These are phyloP conservation scores for Urosaurus nigricauda DNA, from an alignment of 2,797 vertebrate species.

Conservation along the genomic window DNA sequence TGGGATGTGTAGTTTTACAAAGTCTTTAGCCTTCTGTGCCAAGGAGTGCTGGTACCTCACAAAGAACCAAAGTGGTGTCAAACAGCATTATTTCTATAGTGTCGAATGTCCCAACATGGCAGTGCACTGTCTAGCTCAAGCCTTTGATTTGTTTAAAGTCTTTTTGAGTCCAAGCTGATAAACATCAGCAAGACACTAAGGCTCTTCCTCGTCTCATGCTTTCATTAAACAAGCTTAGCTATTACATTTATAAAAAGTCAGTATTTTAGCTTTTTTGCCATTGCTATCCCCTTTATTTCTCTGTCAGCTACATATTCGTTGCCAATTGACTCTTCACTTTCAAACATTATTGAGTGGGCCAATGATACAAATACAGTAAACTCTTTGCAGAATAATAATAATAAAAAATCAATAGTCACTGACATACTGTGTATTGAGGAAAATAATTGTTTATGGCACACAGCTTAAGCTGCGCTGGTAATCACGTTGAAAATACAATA, in stretches of 20 bases:
- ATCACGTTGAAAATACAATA: slow-evolving; percentile 99
- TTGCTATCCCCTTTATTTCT: slow-evolving; percentile 43
- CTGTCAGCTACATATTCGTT: slow-evolving; percentile 51
- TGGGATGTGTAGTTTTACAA: too few relatives aligned
- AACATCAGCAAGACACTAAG: not conserved
- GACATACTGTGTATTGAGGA: slow-evolving; percentile 97
- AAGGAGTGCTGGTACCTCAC: too few relatives aligned
- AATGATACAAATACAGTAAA: slow-evolving; percentile 75
- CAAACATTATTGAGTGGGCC: slow-evolving; percentile 69
- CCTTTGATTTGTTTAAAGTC: not conserved
- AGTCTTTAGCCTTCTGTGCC: too few relatives aligned
- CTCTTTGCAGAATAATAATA: slow-evolving; percentile 83
- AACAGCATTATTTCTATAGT: too few relatives aligned
- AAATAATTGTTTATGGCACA: slow-evolving; percentile 99
- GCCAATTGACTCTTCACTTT: slow-evolving; percentile 48
- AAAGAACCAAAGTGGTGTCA: too few relatives aligned
- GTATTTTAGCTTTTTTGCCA: slow-evolving; percentile 54
- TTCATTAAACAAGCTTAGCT: slow-evolving; percentile 45
- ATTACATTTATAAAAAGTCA: slow-evolving; percentile 35
- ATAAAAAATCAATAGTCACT: slow-evolving; percentile 87
- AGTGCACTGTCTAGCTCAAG: not conserved
- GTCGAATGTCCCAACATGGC: not conserved
- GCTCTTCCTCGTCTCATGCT: not conserved
- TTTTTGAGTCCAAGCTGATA: not conserved
- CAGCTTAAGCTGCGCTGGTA: slow-evolving; percentile 99